Percentiles rank a stretch among this genome's conserved stretches.
phyloP scores from a whole-genome alignment of 2,888 invertebrate genomes.

The Lasioglossum zephyrum region DNA sequence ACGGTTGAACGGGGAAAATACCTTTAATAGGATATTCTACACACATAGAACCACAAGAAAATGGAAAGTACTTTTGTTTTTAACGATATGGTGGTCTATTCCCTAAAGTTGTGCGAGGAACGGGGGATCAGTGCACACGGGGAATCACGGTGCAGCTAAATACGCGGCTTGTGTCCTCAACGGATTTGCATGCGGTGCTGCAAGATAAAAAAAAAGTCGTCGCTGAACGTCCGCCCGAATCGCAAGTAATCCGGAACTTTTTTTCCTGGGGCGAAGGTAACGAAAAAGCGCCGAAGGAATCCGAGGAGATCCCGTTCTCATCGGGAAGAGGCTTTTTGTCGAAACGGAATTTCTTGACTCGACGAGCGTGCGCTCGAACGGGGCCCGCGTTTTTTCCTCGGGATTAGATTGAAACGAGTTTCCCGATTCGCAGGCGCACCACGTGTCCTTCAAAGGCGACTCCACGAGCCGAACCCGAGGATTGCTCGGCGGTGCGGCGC shows the following conservation, averaged over 20 bases:
- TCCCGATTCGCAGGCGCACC: slow-evolving; percentile 13
- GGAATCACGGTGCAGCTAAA: slow-evolving; percentile 15
- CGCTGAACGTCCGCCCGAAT: slow-evolving; percentile 12
- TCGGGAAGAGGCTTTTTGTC: slow-evolving; percentile 7
- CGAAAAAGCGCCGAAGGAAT: slow-evolving; percentile 7
- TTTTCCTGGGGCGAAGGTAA: not conserved
- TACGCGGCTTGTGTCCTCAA: slow-evolving; percentile 6
- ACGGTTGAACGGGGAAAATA: no score
- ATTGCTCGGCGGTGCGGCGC: slow-evolving; percentile 7
- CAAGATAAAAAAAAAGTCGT: slow-evolving; percentile 31
- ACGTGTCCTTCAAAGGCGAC: slow-evolving; percentile 16
- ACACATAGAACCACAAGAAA: not conserved
- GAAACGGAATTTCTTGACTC: slow-evolving; percentile 23
- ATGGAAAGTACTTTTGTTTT: not conserved
- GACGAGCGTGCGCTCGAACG: not conserved
- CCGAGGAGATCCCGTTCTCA: slow-evolving; percentile 8
- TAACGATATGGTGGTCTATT: not conserved
- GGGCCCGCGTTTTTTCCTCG: not conserved
- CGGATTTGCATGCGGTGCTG: slow-evolving; percentile 48
- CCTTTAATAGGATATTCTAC: not conserved
- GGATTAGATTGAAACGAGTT: slow-evolving; percentile 36
- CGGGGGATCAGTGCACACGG: not conserved
- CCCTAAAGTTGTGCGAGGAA: not conserved
- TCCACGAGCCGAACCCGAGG: slow-evolving; percentile 4
- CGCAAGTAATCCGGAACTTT: not conserved